Base-by-base conservation (phyloP, 2,888 invertebrate species). In the Microplitis deprimator region DNA sequence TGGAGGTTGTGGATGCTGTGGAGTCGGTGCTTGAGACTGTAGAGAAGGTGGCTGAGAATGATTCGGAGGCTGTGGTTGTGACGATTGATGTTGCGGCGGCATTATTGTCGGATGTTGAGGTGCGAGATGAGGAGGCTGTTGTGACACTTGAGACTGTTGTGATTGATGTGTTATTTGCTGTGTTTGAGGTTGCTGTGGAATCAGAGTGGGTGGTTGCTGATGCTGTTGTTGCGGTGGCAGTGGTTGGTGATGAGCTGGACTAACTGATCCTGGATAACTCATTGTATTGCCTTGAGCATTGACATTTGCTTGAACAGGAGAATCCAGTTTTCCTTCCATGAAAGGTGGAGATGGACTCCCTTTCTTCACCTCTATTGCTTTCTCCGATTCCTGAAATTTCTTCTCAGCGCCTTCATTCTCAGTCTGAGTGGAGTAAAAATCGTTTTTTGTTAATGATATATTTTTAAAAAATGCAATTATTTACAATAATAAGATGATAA, bases 321-420 rank as follows among this genome's bases (percentile, higher is more conserved):
- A 77, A 68, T 89, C 89, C 1, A 84, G 39, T 80, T 89, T 89
- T 41, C 75, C 78, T 72, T 89, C 89, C 6, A 71, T 80, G 20
- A 87, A 87, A 1, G 89, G 87, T 2, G 89, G 89, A 0, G 89
- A 89, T 6, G 86, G 85, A 71, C 83, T 86, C 74, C 85, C 87
- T 75, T 89, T 89, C 65, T 89, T 89, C 38, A 82, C 69, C 69
- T 88, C 88, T 38, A 78, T 80, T 1, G 75, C 13, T 16, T 80
- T 81, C 17, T 83, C 71, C 67, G 87, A 87, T 20, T 89, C 89
- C 39, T 82, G 79, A 5, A 82, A 16, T 73, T 88, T 88, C 68
- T 89, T 89, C 1, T 89, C 88, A 0, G 81, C 71, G n/a, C 82
- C 67, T 41, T 89, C 89, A 61, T 81, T 86, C n/a, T 89, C 89